Base-by-base conservation (phyloP, 2,888 invertebrate species). In the Diarsia dahlii region DNA sequence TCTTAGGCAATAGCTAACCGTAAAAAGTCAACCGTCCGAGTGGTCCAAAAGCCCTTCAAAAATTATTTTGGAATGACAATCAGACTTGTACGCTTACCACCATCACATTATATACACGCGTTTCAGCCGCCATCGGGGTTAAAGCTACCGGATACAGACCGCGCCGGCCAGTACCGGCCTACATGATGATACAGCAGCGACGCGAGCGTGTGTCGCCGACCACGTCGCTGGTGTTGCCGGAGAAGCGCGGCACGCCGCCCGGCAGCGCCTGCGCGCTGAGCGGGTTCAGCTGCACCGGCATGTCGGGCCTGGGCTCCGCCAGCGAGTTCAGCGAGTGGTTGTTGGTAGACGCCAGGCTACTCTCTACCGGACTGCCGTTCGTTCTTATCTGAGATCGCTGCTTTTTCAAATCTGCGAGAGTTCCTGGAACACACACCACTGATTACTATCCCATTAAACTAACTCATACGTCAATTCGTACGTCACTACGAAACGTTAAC, bases 381-480 rank as follows among this genome's bases (percentile, higher is more conserved):
- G 95, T 97, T 89, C 98, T 97, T 89, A 98, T 98, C 90, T 98
- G 98, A 82, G 98, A 97, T 84, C 99, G 97, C 92, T 99, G 99
- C 94, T 99, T 99, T 96, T 99, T 99, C 93, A 99, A 97, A 95
- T 99, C 99, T 72, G 99, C 98, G 89, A 99, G 97, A 70, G 99
- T 99, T 88, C 98, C 97, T 97, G 95, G 67, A 96, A 96, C 73
- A 81, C 74, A 65, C 52, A 46, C 63, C 66, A 71, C 45, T 82
- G 67, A 82, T 88, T 77, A 89, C 76, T 71, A 75, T 74, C 52
- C 71, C 34, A 74, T 13, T 50, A n/a, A 23, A 23, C 65, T 34
- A 12, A 50, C 23, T 62, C 3, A 8, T 13, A 23, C 34, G 46
- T 80, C 28, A 12, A 50, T n/a, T 62, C 3, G 10, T 13, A 23